Base-by-base conservation (phyloP, 2,797 vertebrate genomes). In the Emydoidea blandingii region DNA sequence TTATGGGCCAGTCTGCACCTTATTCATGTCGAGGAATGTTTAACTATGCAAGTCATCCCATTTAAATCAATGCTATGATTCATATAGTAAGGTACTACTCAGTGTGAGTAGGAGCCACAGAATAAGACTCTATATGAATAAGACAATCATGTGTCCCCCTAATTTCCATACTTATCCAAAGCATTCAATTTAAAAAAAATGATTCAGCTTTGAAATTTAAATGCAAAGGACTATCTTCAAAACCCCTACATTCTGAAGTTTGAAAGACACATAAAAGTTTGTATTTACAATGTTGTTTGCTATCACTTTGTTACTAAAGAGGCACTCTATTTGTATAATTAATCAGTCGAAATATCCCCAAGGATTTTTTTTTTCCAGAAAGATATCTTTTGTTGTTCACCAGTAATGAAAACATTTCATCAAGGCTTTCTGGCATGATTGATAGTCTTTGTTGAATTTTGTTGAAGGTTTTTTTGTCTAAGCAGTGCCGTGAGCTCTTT, bases 281-380 rank as follows among this genome's bases (percentile, higher is more conserved):
- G 1, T 84, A 88, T 85, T 97, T 96, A 47, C 80, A 95, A 85
- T 80, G 76, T 57, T 96, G 89, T 96, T 96, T 94, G 74, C 31
- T 96, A 90, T 27, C 62, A 50, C 83, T 95, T 94, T 92, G 83
- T 89, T 94, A 78, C 90, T 90, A 95, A 95, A 97, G 79, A 96
- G 57, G 87, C 81, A 90, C 95, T 96, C 95, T 96, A 96, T 96
- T 97, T 97, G 93, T 97, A 95, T 96, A 98, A 97, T 97, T 97
- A 97, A 97, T 97, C 93, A 95, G 85, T 87, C 88, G 79, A 95
- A 97, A 94, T 88, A 95, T 95, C 91, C 90, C 91, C 56, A 81
- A 96, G 84, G 91, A 80, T 79, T 92, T 84, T 41, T 78, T 78
- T 91, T 87, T 29, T 78, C 87, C 19, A 62, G 41, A 92, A 96